A percentile compares a stretch with the other conserved stretches of the same genome.
phyloP scores from a whole-genome alignment of 2,888 invertebrate genomes.

The Sarcophaga variegata region DNA sequence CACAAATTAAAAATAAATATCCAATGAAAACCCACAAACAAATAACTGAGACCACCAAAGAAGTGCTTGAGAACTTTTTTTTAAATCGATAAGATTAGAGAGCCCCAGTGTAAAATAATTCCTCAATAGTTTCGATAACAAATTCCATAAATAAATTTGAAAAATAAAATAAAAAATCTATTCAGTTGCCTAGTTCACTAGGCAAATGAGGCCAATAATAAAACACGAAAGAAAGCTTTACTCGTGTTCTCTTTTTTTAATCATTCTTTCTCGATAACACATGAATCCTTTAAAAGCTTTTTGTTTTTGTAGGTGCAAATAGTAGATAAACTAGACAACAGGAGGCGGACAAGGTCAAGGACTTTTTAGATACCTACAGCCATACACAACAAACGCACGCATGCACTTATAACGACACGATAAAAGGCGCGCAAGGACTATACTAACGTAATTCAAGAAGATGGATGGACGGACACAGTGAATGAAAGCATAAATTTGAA shows the following conservation, averaged over 20 bases:
- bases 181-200: too few relatives aligned
- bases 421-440: constrained; percentile 57
- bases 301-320: not conserved
- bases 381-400: constrained; percentile 3
- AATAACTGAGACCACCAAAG: not conserved
- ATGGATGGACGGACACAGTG: not conserved
- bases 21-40: constrained; percentile 22
- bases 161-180: not conserved
- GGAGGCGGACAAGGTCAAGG: constrained; percentile 69
- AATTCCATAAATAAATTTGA: constrained; percentile 1
- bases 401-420: not conserved
- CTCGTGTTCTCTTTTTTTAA: not conserved
- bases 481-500: not conserved
- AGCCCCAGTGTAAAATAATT: too few relatives aligned
- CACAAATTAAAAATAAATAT: too few relatives aligned
- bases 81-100: constrained; percentile 18
- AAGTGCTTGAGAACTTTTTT: not conserved
- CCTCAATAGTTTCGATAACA: constrained; percentile 20
- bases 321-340: constrained; percentile 39
- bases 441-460: constrained; percentile 25
- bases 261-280: not conserved
- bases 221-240: constrained; percentile 32
- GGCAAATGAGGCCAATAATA: too few relatives aligned
- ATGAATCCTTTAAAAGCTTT: constrained; percentile 46
- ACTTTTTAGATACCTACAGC: constrained; percentile 25